A percentile compares a stretch with the other conserved stretches of the same genome.
Conservation (phyloP, 2,113 vertebrate genomes). For the Saccopteryx bilineata region DNA sequence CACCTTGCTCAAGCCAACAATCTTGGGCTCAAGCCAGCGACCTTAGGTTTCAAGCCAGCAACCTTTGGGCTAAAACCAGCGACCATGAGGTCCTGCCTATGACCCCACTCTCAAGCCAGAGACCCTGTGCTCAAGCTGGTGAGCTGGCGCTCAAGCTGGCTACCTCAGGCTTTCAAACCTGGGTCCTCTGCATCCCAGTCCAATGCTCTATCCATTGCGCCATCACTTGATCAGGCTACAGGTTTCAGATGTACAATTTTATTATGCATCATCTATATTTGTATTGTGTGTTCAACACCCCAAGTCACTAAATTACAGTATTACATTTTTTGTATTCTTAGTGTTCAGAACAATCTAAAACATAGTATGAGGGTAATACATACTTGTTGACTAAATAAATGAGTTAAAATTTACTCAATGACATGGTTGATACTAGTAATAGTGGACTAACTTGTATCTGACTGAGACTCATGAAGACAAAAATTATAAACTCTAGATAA, state of each 20-base stretch:
- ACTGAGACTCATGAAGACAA: background rate
- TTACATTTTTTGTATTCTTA: background rate
- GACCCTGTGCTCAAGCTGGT: too few relatives aligned
- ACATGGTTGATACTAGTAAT: background rate
- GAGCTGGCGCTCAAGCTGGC: too few relatives aligned
- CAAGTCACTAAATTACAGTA: background rate
- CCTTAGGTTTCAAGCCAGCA: too few relatives aligned
- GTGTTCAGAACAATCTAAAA: background rate
- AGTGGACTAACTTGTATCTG: background rate
- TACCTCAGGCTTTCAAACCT: too few relatives aligned
- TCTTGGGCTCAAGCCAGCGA: too few relatives aligned
- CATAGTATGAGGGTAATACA: background rate
- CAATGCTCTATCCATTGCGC: too few relatives aligned
- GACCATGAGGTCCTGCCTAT: too few relatives aligned
- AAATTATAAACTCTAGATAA: background rate
- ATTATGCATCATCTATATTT: background rate
- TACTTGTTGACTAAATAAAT: background rate
- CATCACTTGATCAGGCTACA: background rate
- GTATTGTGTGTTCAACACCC: background rate
- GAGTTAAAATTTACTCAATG: slow-evolving; percentile 29
- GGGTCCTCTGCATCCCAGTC: too few relatives aligned
- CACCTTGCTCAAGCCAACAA: too few relatives aligned
- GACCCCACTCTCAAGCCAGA: too few relatives aligned
- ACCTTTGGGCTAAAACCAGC: too few relatives aligned
- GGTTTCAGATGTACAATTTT: background rate